Conservation (phyloP, 2,888 invertebrate species). For the Amphipoea oculea region DNA sequence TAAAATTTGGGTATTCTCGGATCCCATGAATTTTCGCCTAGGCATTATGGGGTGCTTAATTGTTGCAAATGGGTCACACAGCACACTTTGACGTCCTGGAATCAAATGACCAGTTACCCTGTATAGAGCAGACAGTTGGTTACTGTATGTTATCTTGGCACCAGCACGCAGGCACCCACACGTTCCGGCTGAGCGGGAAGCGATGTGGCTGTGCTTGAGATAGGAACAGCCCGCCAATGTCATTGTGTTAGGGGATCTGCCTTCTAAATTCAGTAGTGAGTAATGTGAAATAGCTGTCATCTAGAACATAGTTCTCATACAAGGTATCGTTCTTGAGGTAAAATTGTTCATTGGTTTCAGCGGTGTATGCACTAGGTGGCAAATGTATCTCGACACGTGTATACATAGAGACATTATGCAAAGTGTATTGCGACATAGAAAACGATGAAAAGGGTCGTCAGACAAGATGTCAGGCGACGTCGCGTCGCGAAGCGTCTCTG, state of each 20-base stretch:
- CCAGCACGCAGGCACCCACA: constrained; percentile 18
- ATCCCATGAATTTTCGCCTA: neutral
- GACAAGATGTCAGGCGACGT: constrained; percentile 1
- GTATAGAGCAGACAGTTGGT: neutral
- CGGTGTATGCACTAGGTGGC: neutral
- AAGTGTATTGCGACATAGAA: neutral
- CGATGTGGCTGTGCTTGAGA: constrained; percentile 9
- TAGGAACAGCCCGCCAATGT: neutral
- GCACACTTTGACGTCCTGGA: neutral
- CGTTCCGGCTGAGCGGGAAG: neutral
- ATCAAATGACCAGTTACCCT: neutral
- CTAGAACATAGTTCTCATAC: neutral
- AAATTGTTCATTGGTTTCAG: neutral
- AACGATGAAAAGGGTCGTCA: neutral
- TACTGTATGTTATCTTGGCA: constrained; percentile 28
- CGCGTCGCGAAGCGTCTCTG: neutral
- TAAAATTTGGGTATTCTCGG: neutral
- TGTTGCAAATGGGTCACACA: neutral
- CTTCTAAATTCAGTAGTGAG: neutral
- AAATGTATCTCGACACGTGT: neutral
- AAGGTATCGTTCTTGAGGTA: neutral
- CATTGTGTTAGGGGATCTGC: neutral
- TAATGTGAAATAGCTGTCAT: too few relatives aligned
- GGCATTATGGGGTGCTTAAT: neutral
- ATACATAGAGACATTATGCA: neutral